A percentile compares a stretch with the other conserved stretches of the same genome.
These are phyloP conservation scores for Melanotaenia pygmaea DNA, from an alignment of 2,797 vertebrate species.

Conservation along the genomic window DNA sequence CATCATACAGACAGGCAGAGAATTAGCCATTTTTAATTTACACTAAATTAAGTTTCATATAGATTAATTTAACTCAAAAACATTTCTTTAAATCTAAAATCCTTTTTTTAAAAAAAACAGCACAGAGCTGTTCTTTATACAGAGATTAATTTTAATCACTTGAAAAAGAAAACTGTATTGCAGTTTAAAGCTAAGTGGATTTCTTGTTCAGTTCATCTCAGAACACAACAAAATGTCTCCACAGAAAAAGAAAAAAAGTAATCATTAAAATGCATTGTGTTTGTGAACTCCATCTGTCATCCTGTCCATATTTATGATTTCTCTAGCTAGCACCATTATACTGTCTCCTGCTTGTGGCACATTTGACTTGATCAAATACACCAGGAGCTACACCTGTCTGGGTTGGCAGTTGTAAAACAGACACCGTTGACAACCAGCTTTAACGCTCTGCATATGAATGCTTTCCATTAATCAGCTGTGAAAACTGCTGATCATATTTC, in stretches of 20 bases:
- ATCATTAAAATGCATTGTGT: conserved; percentile 45
- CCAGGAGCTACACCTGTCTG: conserved; percentile 6
- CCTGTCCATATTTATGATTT: conserved; percentile 57
- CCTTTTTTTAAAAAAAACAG: too few species aligned
- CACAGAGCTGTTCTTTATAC: neutral
- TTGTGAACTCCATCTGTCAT: conserved; percentile 53
- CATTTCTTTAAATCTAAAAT: too few species aligned
- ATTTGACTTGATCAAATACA: conserved; percentile 26
- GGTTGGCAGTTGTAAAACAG: conserved; percentile 33
- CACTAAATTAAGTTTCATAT: neutral
- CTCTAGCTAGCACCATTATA: conserved; percentile 4
- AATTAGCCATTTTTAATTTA: neutral
- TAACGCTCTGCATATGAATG: conserved; percentile 24
- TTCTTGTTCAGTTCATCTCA: neutral
- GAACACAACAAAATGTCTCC: neutral
- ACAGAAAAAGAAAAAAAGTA: neutral
- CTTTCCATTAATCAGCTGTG: neutral
- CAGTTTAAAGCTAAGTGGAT: neutral
- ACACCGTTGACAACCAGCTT: conserved; percentile 7
- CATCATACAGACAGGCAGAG: neutral
- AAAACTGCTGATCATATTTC: neutral
- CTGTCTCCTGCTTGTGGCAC: conserved; percentile 8
- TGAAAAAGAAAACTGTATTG: neutral
- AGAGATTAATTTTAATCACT: too few species aligned
- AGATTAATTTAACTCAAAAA: too few species aligned